phyloP scores from a whole-genome alignment of 1,140 invertebrate species.

The Apolygus lucorum region DNA sequence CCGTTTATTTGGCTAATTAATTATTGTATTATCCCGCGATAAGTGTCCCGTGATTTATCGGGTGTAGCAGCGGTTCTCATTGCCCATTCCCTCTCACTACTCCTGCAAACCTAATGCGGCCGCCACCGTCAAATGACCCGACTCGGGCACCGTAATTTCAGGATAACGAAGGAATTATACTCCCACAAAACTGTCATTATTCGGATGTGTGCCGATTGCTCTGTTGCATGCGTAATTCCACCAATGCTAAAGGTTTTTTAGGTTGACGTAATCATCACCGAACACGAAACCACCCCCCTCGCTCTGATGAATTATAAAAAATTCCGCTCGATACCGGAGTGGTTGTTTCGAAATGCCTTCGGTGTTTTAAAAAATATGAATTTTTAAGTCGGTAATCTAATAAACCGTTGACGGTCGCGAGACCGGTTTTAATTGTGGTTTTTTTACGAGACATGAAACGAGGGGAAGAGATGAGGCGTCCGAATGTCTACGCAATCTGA shows the following conservation, averaged over 20 bases:
- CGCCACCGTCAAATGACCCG: too few relatives aligned
- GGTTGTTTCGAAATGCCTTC: background rate
- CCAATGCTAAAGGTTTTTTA: background rate
- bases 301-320: slow-evolving; percentile 11
- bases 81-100: background rate
- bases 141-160: slow-evolving; percentile 3
- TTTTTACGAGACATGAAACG: too few relatives aligned
- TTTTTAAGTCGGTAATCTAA: background rate
- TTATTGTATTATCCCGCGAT: background rate
- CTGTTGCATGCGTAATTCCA: slow-evolving; percentile 10
- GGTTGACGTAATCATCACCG: background rate
- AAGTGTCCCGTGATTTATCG: background rate
- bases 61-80: background rate
- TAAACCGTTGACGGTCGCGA: background rate
- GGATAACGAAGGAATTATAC: background rate
- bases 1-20: slow-evolving; percentile 10
- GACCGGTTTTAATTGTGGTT: background rate
- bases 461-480: too few relatives aligned
- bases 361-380: background rate
- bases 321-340: background rate
- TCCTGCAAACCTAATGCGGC: too few relatives aligned
- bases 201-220: slow-evolving; percentile 5
- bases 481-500: too few relatives aligned
- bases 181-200: slow-evolving; percentile 14
- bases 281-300: background rate